Evolutionary conservation across 1,140 invertebrate genomes (phyloP).

Genomic region (Venturia canescens): DNA sequence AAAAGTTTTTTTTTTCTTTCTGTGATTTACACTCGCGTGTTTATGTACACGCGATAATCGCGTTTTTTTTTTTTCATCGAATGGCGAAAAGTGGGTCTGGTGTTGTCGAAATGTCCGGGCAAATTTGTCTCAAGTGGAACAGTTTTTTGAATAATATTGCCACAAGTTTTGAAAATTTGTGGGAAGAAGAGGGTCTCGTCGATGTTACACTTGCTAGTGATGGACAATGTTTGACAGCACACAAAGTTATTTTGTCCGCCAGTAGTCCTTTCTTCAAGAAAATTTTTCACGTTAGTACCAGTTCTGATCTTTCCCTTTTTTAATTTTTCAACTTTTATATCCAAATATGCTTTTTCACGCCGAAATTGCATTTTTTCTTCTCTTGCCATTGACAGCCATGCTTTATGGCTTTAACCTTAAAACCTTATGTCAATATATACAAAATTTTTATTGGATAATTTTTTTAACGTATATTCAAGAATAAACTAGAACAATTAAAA

Average conservation of each 20-base stretch:
- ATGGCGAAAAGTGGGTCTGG: not conserved
- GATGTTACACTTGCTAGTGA: slow-evolving; percentile 85
- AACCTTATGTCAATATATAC: slow-evolving; percentile 32
- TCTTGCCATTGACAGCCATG: too few species aligned
- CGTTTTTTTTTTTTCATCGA: not conserved
- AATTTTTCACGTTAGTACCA: slow-evolving; percentile 80
- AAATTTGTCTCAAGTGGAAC: slow-evolving; percentile 84
- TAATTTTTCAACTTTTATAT: not conserved
- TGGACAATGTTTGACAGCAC: slow-evolving; percentile 82
- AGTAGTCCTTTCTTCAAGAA: slow-evolving; percentile 85
- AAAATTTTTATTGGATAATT: slow-evolving; percentile 46
- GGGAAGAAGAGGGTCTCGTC: slow-evolving; percentile 82
- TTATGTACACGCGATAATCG: too few species aligned
- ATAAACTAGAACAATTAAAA: too few species aligned
- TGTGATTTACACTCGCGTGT: not conserved
- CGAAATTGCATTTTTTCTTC: too few species aligned
- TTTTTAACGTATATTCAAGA: too few species aligned
- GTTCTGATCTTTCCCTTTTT: not conserved
- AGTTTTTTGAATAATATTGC: slow-evolving; percentile 82
- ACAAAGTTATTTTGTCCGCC: slow-evolving; percentile 85
- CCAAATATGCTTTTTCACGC: not conserved
- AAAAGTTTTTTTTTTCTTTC: not conserved
- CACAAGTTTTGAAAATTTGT: slow-evolving; percentile 80
- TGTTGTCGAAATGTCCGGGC: slow-evolving; percentile 67
- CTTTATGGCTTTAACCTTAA: slow-evolving; percentile 14